Evolutionary conservation across 2,888 invertebrate genomes (phyloP), one percentile per base, ranked within the genome.

Genomic region (Amphipyra tragopoginis): DNA sequence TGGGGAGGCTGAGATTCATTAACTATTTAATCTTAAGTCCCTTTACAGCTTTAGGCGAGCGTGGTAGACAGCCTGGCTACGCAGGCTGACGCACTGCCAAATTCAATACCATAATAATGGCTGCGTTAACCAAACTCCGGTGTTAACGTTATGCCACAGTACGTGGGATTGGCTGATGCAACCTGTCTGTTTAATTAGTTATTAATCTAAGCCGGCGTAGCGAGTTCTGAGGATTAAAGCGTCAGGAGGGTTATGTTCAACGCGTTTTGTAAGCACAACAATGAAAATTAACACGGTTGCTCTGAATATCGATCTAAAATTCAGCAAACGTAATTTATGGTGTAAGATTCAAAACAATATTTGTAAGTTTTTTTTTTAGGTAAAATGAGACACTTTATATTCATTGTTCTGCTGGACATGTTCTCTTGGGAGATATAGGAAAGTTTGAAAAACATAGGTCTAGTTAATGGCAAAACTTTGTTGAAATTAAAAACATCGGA

Each of bases 401-500:
- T 58, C 34, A 63, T 52, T 40, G n/a, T 47, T 26, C 10, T 40
- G 9, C 5, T 38, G 26, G 7, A 21, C 1, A 45, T 56, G 49
- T 45, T n/a, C 38, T 36, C 73, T 5, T 34, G 15, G 55, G 63
- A 49, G 47, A 14, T 6, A 50, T 11, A 34, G 43, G 43, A 50
- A 50, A 45, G 15, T 21, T 49, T 6, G 2, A 2, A 51, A 49
- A 57, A 54, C 29, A 40, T 11, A 21, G 36, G 38, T 26, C 45
- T 33, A 51, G 43, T 44, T 56, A 70, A 52, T 43, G 14, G 38
- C 13, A 42, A 54, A 75, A 75, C 36, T 58, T 75, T 48, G 34
- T 51, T 14, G 9, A 52, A 51, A 71, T 65, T 49, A 71, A 75
- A 75, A 71, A 60, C 52, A 56, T 60, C 39, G 49, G n/a, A 36